phyloP scores from a whole-genome alignment of 1,140 invertebrate species.

The Drosophila repletoides region DNA sequence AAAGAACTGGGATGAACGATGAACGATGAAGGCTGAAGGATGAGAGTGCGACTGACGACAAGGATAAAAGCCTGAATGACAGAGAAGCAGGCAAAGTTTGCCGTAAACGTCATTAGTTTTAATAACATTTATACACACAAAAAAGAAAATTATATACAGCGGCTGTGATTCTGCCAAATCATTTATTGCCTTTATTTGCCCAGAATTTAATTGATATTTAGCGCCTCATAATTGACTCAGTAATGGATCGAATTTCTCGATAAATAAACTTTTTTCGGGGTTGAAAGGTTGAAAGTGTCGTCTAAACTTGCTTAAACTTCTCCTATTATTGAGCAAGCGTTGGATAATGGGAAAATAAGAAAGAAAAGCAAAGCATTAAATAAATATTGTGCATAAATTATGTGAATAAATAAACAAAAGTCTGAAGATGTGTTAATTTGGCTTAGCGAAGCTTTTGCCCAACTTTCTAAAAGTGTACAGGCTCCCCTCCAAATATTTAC shows the following conservation, averaged over 20 bases:
- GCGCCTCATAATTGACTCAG: conserved; percentile 12
- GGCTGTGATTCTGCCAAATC: conserved; percentile 42
- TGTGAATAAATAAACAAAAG: conserved; percentile 52
- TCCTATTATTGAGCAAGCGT: conserved; percentile 46
- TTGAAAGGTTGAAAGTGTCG: neutral
- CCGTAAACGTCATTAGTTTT: conserved; percentile 70
- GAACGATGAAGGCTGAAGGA: neutral
- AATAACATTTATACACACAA: conserved; percentile 61
- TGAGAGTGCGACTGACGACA: neutral
- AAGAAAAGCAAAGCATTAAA: conserved; percentile 43
- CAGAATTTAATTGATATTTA: conserved; percentile 29
- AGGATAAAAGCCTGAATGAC: too few relatives aligned
- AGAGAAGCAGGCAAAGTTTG: conserved; percentile 46
- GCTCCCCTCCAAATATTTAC: conserved; percentile 9
- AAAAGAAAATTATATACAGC: neutral
- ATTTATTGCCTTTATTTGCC: conserved; percentile 40
- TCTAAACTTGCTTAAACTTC: neutral
- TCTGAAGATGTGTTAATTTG: conserved; percentile 70
- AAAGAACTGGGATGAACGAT: conserved; percentile 9
- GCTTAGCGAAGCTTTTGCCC: conserved; percentile 24
- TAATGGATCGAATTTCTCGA: neutral
- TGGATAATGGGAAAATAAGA: conserved; percentile 11
- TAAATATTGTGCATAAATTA: conserved; percentile 60
- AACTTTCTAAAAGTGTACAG: conserved; percentile 66
- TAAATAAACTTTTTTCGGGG: neutral